A percentile compares a stretch with the other conserved stretches of the same genome.
phyloP scores from a whole-genome alignment of 2,113 vertebrate species.

The Leiothrix lutea region DNA sequence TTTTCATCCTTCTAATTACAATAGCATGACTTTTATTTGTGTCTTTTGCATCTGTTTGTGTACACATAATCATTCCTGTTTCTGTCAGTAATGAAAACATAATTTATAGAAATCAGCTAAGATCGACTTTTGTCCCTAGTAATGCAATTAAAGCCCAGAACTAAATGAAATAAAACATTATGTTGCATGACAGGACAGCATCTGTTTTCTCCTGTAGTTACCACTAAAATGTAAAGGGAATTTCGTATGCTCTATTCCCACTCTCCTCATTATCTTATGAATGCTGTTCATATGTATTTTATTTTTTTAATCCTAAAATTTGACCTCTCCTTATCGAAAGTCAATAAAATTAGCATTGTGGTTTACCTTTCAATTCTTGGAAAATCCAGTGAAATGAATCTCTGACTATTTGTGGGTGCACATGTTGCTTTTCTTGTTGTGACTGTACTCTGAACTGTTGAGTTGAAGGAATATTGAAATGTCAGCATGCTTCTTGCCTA shows the following conservation, averaged over 20 bases:
- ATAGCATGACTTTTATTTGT: neutral
- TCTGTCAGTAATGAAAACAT: neutral
- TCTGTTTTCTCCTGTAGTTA: neutral
- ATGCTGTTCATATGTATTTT: neutral
- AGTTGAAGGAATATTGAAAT: slow-evolving; percentile 30
- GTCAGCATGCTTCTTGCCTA: slow-evolving; percentile 22
- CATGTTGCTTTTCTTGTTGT: neutral
- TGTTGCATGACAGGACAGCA: neutral
- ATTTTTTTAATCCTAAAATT: neutral
- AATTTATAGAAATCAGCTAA: neutral
- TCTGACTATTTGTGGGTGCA: neutral
- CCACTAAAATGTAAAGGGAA: neutral
- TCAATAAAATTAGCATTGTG: neutral
- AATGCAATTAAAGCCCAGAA: neutral
- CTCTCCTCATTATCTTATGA: neutral
- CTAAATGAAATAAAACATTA: neutral
- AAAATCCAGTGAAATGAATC: neutral
- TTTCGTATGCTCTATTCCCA: neutral
- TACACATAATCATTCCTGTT: neutral
- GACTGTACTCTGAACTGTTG: slow-evolving; percentile 2
- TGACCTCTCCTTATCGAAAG: neutral
- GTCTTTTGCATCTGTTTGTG: neutral
- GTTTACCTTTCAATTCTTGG: slow-evolving; percentile 10
- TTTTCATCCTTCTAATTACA: neutral
- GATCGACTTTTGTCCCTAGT: neutral